These are phyloP conservation scores for Trissolcus japonicus DNA, from an alignment of 2,888 invertebrate species.

Conservation along the genomic window DNA sequence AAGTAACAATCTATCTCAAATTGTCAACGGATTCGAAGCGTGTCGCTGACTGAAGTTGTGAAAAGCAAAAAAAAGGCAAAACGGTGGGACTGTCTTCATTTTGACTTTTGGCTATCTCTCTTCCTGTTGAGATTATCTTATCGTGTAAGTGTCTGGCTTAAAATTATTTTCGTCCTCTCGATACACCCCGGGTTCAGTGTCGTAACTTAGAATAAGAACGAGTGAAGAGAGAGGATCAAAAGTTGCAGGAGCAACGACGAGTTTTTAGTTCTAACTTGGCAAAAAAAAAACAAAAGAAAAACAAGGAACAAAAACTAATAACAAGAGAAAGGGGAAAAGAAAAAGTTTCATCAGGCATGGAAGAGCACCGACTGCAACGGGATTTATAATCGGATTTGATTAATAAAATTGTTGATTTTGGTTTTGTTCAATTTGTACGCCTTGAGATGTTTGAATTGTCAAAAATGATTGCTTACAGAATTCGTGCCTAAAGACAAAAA, in stretches of 20 bases:
- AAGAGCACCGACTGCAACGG: neutral
- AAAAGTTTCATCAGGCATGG: neutral
- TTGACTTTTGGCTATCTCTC: constrained; percentile 25
- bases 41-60: constrained; percentile 25
- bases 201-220: constrained; percentile 72
- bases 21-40: constrained; percentile 12
- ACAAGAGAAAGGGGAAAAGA: no score
- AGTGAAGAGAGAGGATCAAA: neutral
- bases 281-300: no score
- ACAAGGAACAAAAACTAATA: neutral
- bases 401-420: no score
- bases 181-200: constrained; percentile 74
- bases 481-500: constrained; percentile 43
- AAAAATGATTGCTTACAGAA: constrained; percentile 17
- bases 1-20: no score
- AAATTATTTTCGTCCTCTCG: constrained; percentile 73
- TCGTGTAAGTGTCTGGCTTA: constrained; percentile 69
- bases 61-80: constrained; percentile 12
- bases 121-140: constrained; percentile 27
- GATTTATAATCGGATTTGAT: neutral
- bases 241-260: neutral
- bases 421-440: no score
- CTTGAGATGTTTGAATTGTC: constrained; percentile 2
- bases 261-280: neutral
- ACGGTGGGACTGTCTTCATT: constrained; percentile 38